Evolutionary conservation across 2,797 vertebrate genomes (phyloP).

Genomic region (Smutsia gigantea): DNA sequence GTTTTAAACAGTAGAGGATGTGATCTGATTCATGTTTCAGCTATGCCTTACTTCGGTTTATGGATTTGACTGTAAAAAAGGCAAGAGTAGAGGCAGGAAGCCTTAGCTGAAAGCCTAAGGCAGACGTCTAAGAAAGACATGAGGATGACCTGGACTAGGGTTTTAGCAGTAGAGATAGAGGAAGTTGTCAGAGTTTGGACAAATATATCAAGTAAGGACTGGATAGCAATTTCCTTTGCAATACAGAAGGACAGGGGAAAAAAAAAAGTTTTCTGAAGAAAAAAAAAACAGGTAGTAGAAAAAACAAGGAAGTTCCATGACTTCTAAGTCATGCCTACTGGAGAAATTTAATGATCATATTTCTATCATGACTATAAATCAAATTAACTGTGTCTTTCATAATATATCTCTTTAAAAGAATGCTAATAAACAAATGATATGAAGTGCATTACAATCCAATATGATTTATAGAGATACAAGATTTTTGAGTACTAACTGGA

Average conservation of each 20-base stretch:
- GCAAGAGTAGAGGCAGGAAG: background rate
- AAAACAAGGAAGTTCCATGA: background rate
- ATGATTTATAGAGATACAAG: constrained; percentile 4
- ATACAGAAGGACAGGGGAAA: background rate
- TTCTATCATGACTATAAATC: background rate
- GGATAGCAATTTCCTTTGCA: background rate
- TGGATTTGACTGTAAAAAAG: background rate
- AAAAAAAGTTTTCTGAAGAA: background rate
- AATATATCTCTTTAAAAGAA: background rate
- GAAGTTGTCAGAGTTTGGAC: background rate
- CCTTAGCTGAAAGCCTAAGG: background rate
- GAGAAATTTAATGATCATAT: background rate
- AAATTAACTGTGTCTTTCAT: background rate
- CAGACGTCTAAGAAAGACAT: background rate
- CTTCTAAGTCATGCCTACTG: background rate
- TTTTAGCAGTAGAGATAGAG: background rate
- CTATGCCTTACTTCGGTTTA: background rate
- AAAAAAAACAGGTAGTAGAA: background rate
- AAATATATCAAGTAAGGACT: background rate
- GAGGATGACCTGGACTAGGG: background rate
- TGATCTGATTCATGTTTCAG: background rate
- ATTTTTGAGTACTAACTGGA: background rate
- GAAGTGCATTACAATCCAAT: background rate
- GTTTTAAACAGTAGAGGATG: background rate
- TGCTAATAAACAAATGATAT: background rate